A percentile compares a stretch with the other conserved stretches of the same genome.
phyloP scores from a whole-genome alignment of 2,888 invertebrate genomes.

The Hofmannophila pseudospretella region DNA sequence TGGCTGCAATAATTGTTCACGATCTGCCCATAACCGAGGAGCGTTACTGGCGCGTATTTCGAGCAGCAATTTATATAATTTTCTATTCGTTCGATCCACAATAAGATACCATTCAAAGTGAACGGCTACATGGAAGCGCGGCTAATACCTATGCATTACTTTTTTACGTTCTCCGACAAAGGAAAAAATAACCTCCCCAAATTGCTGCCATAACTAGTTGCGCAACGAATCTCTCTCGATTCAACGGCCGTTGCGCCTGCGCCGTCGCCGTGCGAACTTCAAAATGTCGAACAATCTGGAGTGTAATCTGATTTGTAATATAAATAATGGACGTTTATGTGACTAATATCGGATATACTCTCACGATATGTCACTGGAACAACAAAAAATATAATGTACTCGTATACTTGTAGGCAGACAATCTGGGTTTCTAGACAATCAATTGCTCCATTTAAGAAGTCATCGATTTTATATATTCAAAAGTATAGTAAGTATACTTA shows the following conservation, averaged over 20 bases:
- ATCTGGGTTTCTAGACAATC: no score
- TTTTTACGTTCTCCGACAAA: conserved; percentile 40
- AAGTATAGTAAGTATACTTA: no score
- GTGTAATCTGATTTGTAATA: conserved; percentile 31
- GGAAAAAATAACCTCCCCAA: conserved; percentile 28
- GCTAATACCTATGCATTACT: conserved; percentile 54
- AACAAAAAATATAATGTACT: background rate
- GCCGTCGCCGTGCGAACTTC: conserved; percentile 34
- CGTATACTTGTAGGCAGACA: no score
- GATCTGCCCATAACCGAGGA: conserved; percentile 33
- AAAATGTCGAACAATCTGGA: conserved; percentile 33
- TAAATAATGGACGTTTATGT: conserved; percentile 21
- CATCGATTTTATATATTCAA: no score
- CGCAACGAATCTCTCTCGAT: conserved; percentile 32
- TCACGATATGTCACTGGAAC: conserved; percentile 3
- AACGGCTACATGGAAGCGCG: conserved; percentile 42
- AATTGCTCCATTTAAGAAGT: no score
- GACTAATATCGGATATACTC: background rate
- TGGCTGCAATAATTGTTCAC: conserved; percentile 44
- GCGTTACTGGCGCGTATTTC: conserved; percentile 36
- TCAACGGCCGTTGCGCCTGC: conserved; percentile 21
- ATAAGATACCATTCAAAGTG: conserved; percentile 53
- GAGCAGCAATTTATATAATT: conserved; percentile 63
- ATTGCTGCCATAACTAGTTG: conserved; percentile 24
- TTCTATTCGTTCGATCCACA: conserved; percentile 54